Base-by-base conservation (phyloP, 2,888 invertebrate genomes). In the Tinea pellionella region DNA sequence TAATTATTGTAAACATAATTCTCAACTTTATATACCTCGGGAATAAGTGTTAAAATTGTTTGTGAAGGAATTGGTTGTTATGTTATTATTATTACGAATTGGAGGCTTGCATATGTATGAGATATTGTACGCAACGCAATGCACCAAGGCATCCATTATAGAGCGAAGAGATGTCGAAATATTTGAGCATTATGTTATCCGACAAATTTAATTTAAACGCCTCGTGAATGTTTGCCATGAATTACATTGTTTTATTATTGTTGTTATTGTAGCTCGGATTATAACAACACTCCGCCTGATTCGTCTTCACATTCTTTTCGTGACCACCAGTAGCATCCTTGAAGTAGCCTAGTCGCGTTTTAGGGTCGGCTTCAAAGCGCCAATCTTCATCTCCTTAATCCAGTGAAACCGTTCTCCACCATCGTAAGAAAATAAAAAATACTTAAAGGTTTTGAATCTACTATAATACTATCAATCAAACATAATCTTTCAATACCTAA, bases 71-170 rank as follows among this genome's bases (percentile, higher is more conserved):
- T 15, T 15, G 47, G 47, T 15, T 12, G 53, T 53, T 53, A 12
- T 53, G 53, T 24, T 12, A 15, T 47, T 53, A 9, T 19, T 24
- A 24, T 8, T 51, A 11, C 51, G 13, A 16, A 9, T 13, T 51
- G 18, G 2, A 16, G 3, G 15, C 51, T 15, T 53, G 53, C 53
- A 53, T 53, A 53, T 53, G 53, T 12, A 53, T 53, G 53, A 53
- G 53, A 18, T 47, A 13, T 15, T 47, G 37, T 53, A 24, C 53
- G 53, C 47, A 24, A 53, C 53, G 53, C 53, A 53, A 53, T 53
- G 53, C 53, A 53, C 19, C 24, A 47, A 47, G 47, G 13, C 47
- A 53, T 53, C 9, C 53, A 53, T 53, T 53, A 24, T 6, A 18
- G 19, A 24, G 6, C 12, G 2, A 53, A 18, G 18, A 53, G 16